These are phyloP conservation scores for Emmelina monodactyla DNA, from an alignment of 2,888 invertebrate genomes.

Conservation along the genomic window DNA sequence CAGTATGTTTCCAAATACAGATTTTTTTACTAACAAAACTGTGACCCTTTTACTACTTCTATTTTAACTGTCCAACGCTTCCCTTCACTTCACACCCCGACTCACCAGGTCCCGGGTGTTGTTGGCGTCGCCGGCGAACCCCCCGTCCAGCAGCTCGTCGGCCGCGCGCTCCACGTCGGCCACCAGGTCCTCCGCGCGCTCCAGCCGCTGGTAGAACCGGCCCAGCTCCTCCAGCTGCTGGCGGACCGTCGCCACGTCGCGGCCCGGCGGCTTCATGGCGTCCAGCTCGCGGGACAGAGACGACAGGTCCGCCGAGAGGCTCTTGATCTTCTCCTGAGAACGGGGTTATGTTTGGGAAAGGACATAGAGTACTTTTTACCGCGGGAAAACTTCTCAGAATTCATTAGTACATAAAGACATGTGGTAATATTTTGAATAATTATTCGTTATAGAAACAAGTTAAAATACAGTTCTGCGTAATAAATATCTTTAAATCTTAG, in stretches of 20 bases:
- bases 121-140: constrained; percentile 83
- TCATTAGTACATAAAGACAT: no score
- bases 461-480: no score
- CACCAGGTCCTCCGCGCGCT: constrained; percentile 70
- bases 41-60: no score
- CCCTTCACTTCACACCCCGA: not conserved
- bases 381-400: no score
- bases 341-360: no score
- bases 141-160: constrained; percentile 81
- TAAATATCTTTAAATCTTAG: no score
- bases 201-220: constrained; percentile 72
- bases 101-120: constrained; percentile 79
- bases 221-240: constrained; percentile 83
- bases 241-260: constrained; percentile 86
- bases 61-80: no score
- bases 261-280: constrained; percentile 83
- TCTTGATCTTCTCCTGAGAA: constrained; percentile 78
- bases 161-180: constrained; percentile 75
- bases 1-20: no score
- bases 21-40: no score
- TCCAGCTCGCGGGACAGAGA: constrained; percentile 86
- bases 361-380: no score
- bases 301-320: constrained; percentile 76
- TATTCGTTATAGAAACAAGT: no score
- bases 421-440: no score